Evolutionary conservation across 2,797 vertebrate genomes (phyloP).

Genomic region (Mormyrus hasselquistii): DNA sequence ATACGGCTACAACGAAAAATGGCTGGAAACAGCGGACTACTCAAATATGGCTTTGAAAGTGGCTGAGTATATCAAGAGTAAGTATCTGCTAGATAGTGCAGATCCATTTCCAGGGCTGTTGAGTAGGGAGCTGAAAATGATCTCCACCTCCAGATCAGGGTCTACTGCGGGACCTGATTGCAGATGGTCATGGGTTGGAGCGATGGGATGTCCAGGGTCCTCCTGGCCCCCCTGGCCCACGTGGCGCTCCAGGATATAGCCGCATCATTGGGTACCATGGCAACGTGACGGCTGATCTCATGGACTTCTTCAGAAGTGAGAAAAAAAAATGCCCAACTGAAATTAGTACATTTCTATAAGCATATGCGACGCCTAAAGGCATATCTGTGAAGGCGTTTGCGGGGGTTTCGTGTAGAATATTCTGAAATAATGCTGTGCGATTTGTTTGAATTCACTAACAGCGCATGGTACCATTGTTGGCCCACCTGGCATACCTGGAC

Average conservation of each 20-base stretch:
- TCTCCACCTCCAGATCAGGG: slow-evolving; percentile 65
- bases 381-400: neutral
- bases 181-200: slow-evolving; percentile 45
- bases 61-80: slow-evolving; percentile 86
- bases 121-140: neutral
- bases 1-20: slow-evolving; percentile 35
- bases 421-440: neutral
- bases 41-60: slow-evolving; percentile 76
- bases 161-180: slow-evolving; percentile 73
- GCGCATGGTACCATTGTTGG: slow-evolving; percentile 82
- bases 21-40: slow-evolving; percentile 71
- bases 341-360: neutral
- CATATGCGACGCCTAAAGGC: neutral
- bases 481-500: slow-evolving; percentile 65
- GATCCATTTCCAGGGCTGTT: neutral
- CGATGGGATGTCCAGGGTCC: slow-evolving; percentile 66
- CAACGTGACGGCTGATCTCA: slow-evolving; percentile 85
- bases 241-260: slow-evolving; percentile 75
- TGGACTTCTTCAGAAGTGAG: slow-evolving; percentile 93
- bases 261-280: slow-evolving; percentile 82
- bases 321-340: neutral
- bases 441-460: slow-evolving; percentile 37
- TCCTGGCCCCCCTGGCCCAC: slow-evolving; percentile 62
- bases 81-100: slow-evolving; percentile 44
- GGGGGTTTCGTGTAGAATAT: neutral